These are phyloP conservation scores for Pteronura brasiliensis DNA, from an alignment of 2,113 vertebrate genomes.

Conservation along the genomic window DNA sequence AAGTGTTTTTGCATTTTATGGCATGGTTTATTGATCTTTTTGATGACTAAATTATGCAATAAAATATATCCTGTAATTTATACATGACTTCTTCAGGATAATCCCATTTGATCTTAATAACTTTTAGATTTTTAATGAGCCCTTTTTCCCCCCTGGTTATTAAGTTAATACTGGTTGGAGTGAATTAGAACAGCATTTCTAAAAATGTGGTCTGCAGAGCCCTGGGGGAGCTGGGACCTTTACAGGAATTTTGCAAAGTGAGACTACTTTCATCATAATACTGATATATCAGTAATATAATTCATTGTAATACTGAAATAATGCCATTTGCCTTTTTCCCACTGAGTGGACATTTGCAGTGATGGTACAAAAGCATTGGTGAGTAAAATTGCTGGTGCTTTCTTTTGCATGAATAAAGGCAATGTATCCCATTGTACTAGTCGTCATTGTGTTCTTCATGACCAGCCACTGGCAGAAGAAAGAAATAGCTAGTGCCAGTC, in stretches of 20 bases:
- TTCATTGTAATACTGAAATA: not conserved
- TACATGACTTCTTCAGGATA: not conserved
- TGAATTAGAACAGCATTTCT: not conserved
- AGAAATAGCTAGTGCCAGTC: not conserved
- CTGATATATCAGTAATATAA: not conserved
- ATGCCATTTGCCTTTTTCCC: not conserved
- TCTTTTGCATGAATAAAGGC: not conserved
- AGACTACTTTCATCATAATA: not conserved
- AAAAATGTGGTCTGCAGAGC: not conserved
- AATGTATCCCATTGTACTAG: not conserved
- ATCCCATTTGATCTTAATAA: not conserved
- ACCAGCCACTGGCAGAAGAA: not conserved
- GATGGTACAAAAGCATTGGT: not conserved
- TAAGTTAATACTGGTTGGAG: not conserved
- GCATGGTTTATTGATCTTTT: not conserved
- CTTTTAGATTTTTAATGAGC: not conserved
- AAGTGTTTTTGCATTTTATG: not conserved
- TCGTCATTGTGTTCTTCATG: not conserved
- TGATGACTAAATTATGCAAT: not conserved
- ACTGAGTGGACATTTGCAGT: not conserved
- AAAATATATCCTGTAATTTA: not conserved
- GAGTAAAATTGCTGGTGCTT: not conserved
- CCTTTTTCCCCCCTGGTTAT: not conserved
- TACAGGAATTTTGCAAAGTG: not conserved
- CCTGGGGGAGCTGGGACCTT: not conserved